Evolutionary conservation across 2,888 invertebrate genomes (phyloP).

Genomic region (Synanthedon tipuliformis): DNA sequence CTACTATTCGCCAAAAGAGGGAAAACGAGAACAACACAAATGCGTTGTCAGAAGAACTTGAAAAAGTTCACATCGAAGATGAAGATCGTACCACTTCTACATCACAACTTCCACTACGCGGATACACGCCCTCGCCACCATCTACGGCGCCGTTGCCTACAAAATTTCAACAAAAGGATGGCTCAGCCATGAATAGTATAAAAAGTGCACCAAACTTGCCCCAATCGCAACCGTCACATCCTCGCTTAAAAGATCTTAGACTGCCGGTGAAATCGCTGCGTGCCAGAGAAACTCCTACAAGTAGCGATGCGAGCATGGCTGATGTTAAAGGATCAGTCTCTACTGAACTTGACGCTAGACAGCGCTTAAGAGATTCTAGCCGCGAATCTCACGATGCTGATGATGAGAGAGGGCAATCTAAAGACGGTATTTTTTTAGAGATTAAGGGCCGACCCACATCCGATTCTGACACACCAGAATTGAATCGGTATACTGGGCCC

Average conservation of each 20-base stretch:
- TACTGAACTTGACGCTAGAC: slow-evolving; percentile 61
- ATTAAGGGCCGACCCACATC: slow-evolving; percentile 77
- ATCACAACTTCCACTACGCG: slow-evolving; percentile 74
- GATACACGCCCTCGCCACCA: slow-evolving; percentile 85
- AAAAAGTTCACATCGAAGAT: slow-evolving; percentile 74
- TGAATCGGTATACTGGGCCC: slow-evolving; percentile 67
- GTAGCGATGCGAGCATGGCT: slow-evolving; percentile 74
- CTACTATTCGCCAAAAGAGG: slow-evolving; percentile 67
- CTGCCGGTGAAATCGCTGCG: slow-evolving; percentile 78
- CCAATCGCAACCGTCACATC: slow-evolving; percentile 74
- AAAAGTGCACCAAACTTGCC: slow-evolving; percentile 85
- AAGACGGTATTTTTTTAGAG: slow-evolving; percentile 78
- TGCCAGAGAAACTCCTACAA: slow-evolving; percentile 71
- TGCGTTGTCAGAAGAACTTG: slow-evolving; percentile 64
- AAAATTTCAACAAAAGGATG: slow-evolving; percentile 81
- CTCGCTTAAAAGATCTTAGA: slow-evolving; percentile 78
- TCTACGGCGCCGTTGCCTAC: slow-evolving; percentile 86
- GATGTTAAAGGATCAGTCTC: slow-evolving; percentile 69
- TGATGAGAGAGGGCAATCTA: slow-evolving; percentile 77
- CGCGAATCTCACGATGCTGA: slow-evolving; percentile 74
- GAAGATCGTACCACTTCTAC: slow-evolving; percentile 66
- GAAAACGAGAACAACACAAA: slow-evolving; percentile 54
- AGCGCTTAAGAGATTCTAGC: slow-evolving; percentile 60
- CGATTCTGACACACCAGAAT: slow-evolving; percentile 66
- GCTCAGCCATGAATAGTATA: slow-evolving; percentile 80